A percentile compares a stretch with the other conserved stretches of the same genome.
These are phyloP conservation scores for Picathartes gymnocephalus DNA, from an alignment of 2,113 vertebrate species.

Conservation along the genomic window DNA sequence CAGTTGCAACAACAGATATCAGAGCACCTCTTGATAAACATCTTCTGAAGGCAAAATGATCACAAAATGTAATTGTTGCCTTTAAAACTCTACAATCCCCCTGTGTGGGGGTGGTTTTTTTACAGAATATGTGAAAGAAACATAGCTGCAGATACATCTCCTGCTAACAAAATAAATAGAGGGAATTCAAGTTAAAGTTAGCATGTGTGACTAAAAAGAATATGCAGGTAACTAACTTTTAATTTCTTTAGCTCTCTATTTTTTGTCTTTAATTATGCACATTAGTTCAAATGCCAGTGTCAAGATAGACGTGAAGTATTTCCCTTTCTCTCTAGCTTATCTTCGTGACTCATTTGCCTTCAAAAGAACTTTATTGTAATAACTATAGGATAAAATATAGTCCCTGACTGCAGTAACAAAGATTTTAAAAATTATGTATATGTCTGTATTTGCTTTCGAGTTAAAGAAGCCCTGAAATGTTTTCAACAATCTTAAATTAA, in stretches of 20 bases:
- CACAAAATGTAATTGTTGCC: background rate
- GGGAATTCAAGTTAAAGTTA: background rate
- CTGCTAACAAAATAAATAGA: background rate
- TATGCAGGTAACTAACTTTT: background rate
- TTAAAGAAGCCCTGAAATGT: background rate
- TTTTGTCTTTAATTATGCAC: background rate
- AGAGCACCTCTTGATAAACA: background rate
- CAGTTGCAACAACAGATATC: background rate
- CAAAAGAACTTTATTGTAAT: background rate
- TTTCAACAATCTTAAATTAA: background rate
- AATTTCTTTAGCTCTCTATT: background rate
- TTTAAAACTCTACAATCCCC: background rate
- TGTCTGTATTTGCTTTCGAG: background rate
- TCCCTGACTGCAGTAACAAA: background rate
- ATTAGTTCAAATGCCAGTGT: background rate
- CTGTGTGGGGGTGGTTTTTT: background rate
- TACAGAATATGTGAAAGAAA: background rate
- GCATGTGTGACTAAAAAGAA: background rate
- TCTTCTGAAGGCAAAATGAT: background rate
- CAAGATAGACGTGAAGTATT: background rate
- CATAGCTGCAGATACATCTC: background rate
- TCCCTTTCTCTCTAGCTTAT: background rate
- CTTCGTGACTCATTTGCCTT: background rate
- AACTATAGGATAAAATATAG: background rate
- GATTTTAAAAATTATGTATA: background rate